These are phyloP conservation scores for Cercocebus atys DNA, from an alignment of 2,113 vertebrate species.

Conservation along the genomic window DNA sequence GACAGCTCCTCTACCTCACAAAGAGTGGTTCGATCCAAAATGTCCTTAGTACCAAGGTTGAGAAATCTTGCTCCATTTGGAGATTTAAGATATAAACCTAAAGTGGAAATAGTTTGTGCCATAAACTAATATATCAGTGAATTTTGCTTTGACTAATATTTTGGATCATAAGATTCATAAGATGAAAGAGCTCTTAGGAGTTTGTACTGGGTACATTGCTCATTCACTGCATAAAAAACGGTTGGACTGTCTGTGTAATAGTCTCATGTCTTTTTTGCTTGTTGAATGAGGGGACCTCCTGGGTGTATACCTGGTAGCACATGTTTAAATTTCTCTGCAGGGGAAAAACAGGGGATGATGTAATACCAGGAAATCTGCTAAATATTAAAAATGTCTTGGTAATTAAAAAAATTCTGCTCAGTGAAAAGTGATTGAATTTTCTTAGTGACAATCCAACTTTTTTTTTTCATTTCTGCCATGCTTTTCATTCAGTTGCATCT, in stretches of 20 bases:
- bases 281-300: background rate
- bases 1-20: background rate
- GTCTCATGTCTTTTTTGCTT: background rate
- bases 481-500: background rate
- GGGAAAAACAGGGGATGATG: background rate
- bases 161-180: background rate
- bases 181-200: background rate
- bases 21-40: background rate
- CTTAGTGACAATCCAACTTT: background rate
- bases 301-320: background rate
- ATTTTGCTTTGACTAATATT: background rate
- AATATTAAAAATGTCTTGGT: background rate
- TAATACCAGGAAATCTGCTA: background rate
- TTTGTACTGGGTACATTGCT: background rate
- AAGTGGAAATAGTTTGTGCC: background rate
- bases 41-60: background rate
- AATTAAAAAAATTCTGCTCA: background rate
- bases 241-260: background rate
- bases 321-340: background rate
- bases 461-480: background rate
- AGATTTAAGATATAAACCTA: background rate
- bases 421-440: slow-evolving; percentile 25
- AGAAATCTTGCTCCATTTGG: background rate
- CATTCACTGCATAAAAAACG: background rate
- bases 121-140: background rate